These are phyloP conservation scores for Scrobipalpa atriplicella DNA, from an alignment of 2,888 invertebrate genomes.

Conservation along the genomic window DNA sequence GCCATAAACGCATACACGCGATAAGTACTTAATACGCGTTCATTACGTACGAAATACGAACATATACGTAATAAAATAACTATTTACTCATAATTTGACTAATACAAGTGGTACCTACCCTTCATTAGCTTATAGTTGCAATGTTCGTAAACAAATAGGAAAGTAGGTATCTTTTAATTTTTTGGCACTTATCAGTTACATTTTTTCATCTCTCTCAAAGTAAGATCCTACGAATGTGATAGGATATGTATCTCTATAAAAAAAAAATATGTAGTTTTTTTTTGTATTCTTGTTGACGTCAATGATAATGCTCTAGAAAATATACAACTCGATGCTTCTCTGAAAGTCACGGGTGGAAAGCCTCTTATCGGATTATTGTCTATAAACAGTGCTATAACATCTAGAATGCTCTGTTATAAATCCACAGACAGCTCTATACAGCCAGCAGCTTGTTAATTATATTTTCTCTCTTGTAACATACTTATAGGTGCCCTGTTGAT, in stretches of 20 bases:
- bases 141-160: no score
- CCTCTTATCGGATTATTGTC: neutral
- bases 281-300: no score
- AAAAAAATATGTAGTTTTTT: no score
- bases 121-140: no score
- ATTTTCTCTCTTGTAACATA: conserved; percentile 4
- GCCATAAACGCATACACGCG: neutral
- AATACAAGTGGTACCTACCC: neutral
- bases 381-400: conserved; percentile 2
- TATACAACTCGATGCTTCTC: neutral
- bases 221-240: no score
- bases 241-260: no score
- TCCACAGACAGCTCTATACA: neutral
- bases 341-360: neutral
- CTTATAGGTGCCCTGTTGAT: neutral
- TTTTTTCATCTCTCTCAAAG: no score
- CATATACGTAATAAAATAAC: neutral
- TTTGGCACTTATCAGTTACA: no score
- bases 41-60: neutral
- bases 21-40: neutral
- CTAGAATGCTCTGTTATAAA: neutral
- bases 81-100: neutral
- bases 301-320: neutral
- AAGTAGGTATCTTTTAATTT: no score
- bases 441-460: conserved; percentile 8